These are phyloP conservation scores for Microplitis manilae DNA, from an alignment of 2,888 invertebrate species.

Conservation along the genomic window DNA sequence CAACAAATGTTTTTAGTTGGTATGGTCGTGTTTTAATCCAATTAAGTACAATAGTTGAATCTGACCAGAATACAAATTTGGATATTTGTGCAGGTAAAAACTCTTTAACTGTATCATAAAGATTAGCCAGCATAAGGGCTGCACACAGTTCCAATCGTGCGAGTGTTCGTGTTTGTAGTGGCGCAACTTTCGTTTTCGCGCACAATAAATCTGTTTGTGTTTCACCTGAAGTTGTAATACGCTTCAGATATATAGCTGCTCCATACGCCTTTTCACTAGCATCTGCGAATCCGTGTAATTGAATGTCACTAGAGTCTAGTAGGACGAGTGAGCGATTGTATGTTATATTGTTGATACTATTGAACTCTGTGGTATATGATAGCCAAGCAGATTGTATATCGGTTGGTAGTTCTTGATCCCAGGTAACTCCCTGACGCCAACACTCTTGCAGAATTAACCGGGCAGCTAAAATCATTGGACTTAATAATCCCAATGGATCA, in stretches of 20 bases:
- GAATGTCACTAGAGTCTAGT: slow-evolving; percentile 4
- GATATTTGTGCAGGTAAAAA: background rate
- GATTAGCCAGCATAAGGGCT: slow-evolving; percentile 36
- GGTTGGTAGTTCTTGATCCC: slow-evolving; percentile 40
- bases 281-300: slow-evolving; percentile 53
- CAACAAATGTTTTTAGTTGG: slow-evolving; percentile 39
- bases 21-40: slow-evolving; percentile 44
- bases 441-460: slow-evolving; percentile 35
- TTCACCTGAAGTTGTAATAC: slow-evolving; percentile 48
- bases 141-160: slow-evolving; percentile 12
- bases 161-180: slow-evolving; percentile 42
- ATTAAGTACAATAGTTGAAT: slow-evolving; percentile 38
- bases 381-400: slow-evolving; percentile 40
- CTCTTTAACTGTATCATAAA: background rate
- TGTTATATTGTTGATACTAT: background rate
- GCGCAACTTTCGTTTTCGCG: slow-evolving; percentile 44
- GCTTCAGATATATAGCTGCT: slow-evolving; percentile 48
- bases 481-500: slow-evolving; percentile 28
- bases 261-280: slow-evolving; percentile 53
- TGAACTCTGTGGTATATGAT: slow-evolving; percentile 24
- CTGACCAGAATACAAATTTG: slow-evolving; percentile 25
- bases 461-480: slow-evolving; percentile 26
- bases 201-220: slow-evolving; percentile 46
- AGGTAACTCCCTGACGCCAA: slow-evolving; percentile 29
- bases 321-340: slow-evolving; percentile 39